Conservation (phyloP, 1,140 invertebrate genomes). For the Cardiocondyla obscurior region DNA sequence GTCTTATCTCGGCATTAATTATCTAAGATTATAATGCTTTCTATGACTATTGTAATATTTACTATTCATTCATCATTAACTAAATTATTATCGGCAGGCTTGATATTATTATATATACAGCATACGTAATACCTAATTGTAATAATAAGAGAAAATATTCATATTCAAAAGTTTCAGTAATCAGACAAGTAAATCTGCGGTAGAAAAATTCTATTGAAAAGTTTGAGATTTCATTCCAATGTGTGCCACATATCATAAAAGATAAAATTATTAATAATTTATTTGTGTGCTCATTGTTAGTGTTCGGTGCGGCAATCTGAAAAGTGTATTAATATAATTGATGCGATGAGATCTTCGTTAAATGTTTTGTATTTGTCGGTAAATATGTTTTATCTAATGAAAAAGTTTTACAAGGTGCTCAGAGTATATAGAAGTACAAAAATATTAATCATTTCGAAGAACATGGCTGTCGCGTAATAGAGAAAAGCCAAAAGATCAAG, state of each 20-base stretch:
- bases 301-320: conserved; percentile 67
- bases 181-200: conserved; percentile 28
- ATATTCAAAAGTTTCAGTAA: conserved; percentile 34
- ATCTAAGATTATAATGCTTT: conserved; percentile 80
- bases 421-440: conserved; percentile 66
- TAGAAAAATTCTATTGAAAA: conserved; percentile 56
- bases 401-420: conserved; percentile 73
- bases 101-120: conserved; percentile 35
- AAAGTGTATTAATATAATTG: conserved; percentile 62
- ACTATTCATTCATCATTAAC: conserved; percentile 70
- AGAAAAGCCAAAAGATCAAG: conserved; percentile 81
- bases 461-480: conserved; percentile 65
- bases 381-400: conserved; percentile 57
- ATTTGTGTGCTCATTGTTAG: conserved; percentile 36
- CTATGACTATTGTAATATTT: conserved; percentile 76
- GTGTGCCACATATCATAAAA: conserved; percentile 65
- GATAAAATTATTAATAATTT: conserved; percentile 15
- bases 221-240: conserved; percentile 62
- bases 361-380: conserved; percentile 58
- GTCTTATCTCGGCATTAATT: conserved; percentile 69
- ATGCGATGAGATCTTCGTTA: conserved; percentile 32
- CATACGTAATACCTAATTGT: conserved; percentile 21
- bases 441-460: conserved; percentile 62
- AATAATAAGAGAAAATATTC: conserved; percentile 19
- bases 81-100: conserved; percentile 69